A percentile compares a stretch with the other conserved stretches of the same genome.
Evolutionary conservation across 2,113 vertebrate genomes (phyloP).

Genomic region (Dipodomys ordii): DNA sequence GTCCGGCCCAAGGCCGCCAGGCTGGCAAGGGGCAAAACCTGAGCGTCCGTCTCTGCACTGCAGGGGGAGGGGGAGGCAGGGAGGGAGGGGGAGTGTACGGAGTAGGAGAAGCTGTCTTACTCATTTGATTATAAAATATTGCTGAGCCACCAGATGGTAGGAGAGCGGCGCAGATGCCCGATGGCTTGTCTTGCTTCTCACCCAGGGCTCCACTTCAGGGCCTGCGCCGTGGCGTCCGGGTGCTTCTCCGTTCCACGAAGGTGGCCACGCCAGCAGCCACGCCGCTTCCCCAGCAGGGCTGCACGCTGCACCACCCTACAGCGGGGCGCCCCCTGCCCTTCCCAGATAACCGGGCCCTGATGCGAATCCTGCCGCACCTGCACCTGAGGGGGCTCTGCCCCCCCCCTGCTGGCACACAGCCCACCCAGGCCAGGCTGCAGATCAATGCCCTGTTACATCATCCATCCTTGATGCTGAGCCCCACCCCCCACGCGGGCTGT

Average conservation of each 20-base stretch:
- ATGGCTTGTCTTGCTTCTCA: neutral
- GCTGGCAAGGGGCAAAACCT: neutral
- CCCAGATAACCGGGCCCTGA: rapidly evolving
- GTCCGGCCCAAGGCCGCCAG: neutral
- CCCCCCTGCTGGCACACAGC: rapidly evolving
- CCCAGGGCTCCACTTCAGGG: constrained; percentile 58
- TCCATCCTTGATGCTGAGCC: neutral
- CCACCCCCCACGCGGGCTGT: rapidly evolving
- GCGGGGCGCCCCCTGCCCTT: neutral
- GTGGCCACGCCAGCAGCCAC: neutral
- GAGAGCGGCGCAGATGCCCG: constrained; percentile 23
- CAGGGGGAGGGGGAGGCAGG: neutral
- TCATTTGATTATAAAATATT: constrained; percentile 77
- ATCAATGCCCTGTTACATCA: constrained; percentile 7
- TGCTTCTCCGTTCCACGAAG: neutral
- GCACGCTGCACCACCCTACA: rapidly evolving
- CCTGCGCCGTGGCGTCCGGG: constrained; percentile 26
- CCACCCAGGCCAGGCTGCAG: neutral
- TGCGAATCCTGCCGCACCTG: neutral
- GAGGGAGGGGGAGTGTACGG: rapidly evolving
- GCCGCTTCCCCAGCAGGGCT: rapidly evolving
- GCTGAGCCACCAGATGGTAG: constrained; percentile 75
- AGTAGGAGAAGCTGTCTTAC: neutral
- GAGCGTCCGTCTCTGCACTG: neutral
- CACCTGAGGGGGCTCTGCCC: neutral